A percentile compares a stretch with the other conserved stretches of the same genome.
phyloP scores from a whole-genome alignment of 2,113 vertebrate species.

The Hypocryptadius cinnamomeus region DNA sequence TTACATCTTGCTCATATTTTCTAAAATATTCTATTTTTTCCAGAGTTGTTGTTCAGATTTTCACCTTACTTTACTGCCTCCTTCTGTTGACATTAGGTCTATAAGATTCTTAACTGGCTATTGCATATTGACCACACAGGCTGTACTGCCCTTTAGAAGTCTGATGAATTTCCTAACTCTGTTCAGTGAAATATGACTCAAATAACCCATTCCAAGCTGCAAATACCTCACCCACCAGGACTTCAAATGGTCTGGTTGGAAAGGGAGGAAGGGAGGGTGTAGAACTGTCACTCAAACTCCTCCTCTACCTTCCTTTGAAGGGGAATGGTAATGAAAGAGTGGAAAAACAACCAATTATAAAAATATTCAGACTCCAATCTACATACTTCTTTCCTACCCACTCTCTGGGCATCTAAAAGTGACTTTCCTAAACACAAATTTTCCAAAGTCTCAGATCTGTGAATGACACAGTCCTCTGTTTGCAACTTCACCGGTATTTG shows the following conservation, averaged over 20 bases:
- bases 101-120: neutral
- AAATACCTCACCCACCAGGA: neutral
- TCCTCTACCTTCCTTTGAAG: neutral
- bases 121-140: neutral
- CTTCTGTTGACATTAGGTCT: neutral
- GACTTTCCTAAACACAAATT: neutral
- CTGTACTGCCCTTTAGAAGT: neutral
- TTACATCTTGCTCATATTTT: neutral
- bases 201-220: neutral
- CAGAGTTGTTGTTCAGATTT: neutral
- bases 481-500: neutral
- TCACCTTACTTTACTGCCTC: neutral
- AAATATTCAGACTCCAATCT: neutral
- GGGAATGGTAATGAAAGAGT: neutral
- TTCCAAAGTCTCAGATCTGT: neutral
- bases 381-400: neutral
- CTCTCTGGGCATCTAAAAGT: neutral
- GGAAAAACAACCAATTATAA: neutral
- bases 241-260: neutral
- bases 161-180: neutral
- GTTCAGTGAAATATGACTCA: neutral
- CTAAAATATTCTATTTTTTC: neutral
- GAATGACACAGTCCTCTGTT: neutral
- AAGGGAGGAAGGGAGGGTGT: neutral
- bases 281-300: neutral